phyloP scores from a whole-genome alignment of 2,888 invertebrate genomes.

The Drosophila dives region DNA sequence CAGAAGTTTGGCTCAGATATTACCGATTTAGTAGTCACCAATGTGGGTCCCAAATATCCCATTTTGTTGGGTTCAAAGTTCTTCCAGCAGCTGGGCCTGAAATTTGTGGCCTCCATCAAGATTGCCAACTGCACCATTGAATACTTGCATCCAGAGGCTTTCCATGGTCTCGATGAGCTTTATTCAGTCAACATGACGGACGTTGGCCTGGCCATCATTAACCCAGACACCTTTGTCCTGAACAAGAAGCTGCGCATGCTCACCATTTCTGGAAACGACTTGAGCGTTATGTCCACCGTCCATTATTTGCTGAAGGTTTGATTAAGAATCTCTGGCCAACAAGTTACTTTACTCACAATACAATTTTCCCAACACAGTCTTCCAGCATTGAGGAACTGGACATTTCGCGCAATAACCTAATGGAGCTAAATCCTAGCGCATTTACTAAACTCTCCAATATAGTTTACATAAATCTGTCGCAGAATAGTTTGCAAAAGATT shows the following conservation, averaged over 20 bases:
- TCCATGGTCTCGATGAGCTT: conserved; percentile 88
- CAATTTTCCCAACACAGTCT: conserved; percentile 76
- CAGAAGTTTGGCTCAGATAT: conserved; percentile 89
- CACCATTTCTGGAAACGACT: conserved; percentile 89
- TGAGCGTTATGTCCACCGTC: conserved; percentile 84
- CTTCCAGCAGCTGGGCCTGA: conserved; percentile 88
- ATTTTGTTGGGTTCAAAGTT: conserved; percentile 87
- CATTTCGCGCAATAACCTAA: conserved; percentile 89
- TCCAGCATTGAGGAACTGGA: conserved; percentile 89
- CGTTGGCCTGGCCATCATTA: conserved; percentile 88
- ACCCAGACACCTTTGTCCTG: conserved; percentile 89
- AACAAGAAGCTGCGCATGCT: conserved; percentile 89
- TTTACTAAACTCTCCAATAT: conserved; percentile 89
- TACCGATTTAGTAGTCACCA: conserved; percentile 88
- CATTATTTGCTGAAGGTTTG: conserved; percentile 81
- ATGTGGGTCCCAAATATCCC: conserved; percentile 87
- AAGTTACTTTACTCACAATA: background rate
- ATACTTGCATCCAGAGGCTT: conserved; percentile 89
- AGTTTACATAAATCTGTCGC: conserved; percentile 89
- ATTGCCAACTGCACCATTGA: conserved; percentile 90
- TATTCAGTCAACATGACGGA: conserved; percentile 90
- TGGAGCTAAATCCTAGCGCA: conserved; percentile 87
- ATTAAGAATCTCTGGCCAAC: background rate
- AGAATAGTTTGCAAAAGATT: conserved; percentile 88
- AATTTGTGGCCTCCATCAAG: conserved; percentile 88